Conservation (phyloP, 2,888 invertebrate species). For the Epinotia brunnichana region DNA sequence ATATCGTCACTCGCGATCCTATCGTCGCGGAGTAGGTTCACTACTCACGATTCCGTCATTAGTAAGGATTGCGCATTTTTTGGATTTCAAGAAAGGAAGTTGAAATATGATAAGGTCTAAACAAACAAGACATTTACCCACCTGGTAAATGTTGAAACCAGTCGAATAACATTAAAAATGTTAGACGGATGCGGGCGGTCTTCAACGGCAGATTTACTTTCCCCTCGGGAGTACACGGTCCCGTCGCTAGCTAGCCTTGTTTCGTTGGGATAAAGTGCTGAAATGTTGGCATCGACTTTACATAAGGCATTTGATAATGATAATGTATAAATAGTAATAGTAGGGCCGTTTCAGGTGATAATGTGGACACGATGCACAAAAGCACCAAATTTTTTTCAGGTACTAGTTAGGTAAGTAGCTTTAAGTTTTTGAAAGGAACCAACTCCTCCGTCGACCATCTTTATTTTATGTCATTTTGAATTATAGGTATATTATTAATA, state of each 20-base stretch:
- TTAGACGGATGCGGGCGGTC: not conserved
- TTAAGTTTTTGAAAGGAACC: too few species aligned
- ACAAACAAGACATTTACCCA: constrained; percentile 58
- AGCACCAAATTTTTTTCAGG: too few species aligned
- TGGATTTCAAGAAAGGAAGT: constrained; percentile 69
- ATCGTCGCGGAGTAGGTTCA: constrained; percentile 68
- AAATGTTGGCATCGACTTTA: too few species aligned
- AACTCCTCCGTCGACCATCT: too few species aligned
- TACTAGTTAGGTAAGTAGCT: too few species aligned
- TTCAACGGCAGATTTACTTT: not conserved
- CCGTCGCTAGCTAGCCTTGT: not conserved
- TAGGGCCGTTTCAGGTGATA: too few species aligned
- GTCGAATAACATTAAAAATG: constrained; percentile 5
- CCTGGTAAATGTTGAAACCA: constrained; percentile 27
- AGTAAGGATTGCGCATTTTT: constrained; percentile 74
- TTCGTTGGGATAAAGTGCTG: not conserved
- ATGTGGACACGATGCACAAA: too few species aligned
- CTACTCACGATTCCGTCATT: constrained; percentile 79
- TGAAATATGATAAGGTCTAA: constrained; percentile 63
- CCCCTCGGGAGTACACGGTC: not conserved
- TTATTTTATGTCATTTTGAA: too few species aligned
- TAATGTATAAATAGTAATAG: too few species aligned
- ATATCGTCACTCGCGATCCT: constrained; percentile 67
- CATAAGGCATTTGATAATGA: too few species aligned
- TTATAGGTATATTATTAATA: too few species aligned